Percentiles rank a stretch among this genome's conserved stretches.
Conservation (phyloP, 2,113 vertebrate species). For the Taurulus bubalis region DNA sequence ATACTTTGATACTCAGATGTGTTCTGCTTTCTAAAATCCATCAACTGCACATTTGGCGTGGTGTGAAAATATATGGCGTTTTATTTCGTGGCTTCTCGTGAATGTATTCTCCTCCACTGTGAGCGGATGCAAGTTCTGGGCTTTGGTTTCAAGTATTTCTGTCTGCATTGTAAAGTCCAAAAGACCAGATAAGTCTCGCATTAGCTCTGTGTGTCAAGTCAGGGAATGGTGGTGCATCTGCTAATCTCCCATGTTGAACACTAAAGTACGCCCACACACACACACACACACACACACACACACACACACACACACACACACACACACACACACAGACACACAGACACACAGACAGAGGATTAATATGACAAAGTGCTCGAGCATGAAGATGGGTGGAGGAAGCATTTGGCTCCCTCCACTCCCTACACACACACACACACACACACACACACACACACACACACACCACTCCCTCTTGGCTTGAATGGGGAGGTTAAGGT, state of each 20-base stretch:
- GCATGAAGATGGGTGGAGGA: constrained; percentile 65
- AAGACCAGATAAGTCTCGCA: constrained; percentile 17
- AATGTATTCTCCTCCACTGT: background rate
- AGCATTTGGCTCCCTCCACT: constrained; percentile 43
- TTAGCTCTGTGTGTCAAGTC: constrained; percentile 50
- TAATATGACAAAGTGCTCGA: constrained; percentile 59
- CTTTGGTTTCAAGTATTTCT: constrained; percentile 2
- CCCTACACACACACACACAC: constrained; percentile 29
- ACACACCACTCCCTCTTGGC: constrained; percentile 56
- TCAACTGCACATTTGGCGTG: background rate
- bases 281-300: constrained; percentile 16
- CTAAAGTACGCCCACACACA: constrained; percentile 5
- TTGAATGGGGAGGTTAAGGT: constrained; percentile 40
- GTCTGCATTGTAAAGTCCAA: constrained; percentile 21
- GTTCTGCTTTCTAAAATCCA: background rate
- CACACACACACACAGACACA: constrained; percentile 19
- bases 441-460: background rate
- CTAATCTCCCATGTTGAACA: constrained; percentile 42
- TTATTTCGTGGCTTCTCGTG: background rate
- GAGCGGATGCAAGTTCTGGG: constrained; percentile 1
- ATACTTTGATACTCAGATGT: background rate
- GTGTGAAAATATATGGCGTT: background rate
- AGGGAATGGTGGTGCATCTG: constrained; percentile 32
- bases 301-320: constrained; percentile 24
- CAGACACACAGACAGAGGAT: constrained; percentile 43